Conservation (phyloP, 2,888 invertebrate genomes). For the Fissipunctia ypsillon region DNA sequence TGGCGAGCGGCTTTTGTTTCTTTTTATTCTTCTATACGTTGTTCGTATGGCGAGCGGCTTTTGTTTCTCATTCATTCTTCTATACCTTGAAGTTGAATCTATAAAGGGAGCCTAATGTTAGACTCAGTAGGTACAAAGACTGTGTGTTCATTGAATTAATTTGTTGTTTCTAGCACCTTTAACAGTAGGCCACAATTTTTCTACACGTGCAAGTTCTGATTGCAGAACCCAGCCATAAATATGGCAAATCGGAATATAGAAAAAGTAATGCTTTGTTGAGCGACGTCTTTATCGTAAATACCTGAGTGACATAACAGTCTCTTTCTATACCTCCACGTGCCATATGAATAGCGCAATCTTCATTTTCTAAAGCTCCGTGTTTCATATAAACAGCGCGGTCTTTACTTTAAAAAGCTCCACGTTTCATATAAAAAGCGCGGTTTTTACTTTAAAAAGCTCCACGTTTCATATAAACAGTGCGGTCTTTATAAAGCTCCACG, state of each 20-base stretch:
- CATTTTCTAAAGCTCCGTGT: too few species aligned
- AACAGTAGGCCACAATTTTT: neutral
- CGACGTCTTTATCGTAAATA: neutral
- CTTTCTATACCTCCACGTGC: too few species aligned
- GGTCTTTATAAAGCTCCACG: too few species aligned
- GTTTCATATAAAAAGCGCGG: too few species aligned
- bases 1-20: conserved; percentile 37
- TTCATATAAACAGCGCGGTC: too few species aligned
- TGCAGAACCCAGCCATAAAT: too few species aligned
- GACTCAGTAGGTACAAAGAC: neutral
- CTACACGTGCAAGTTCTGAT: neutral
- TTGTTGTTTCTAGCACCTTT: neutral
- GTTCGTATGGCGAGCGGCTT: conserved; percentile 24
- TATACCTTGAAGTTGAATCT: conserved; percentile 18
- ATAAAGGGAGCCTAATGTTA: neutral
- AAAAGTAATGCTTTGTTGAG: neutral
- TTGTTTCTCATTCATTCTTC: conserved; percentile 27
- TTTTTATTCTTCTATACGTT: conserved; percentile 18
- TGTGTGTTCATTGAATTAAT: neutral
- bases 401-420: too few species aligned
- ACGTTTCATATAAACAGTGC: too few species aligned
- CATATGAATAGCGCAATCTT: too few species aligned
- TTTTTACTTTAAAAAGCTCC: too few species aligned
- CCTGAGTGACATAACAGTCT: too few species aligned
- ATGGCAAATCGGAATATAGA: too few species aligned